Percentiles rank a stretch among this genome's conserved stretches.
Conservation (phyloP, 2,113 vertebrate genomes). For the Ariopsis seemanni region DNA sequence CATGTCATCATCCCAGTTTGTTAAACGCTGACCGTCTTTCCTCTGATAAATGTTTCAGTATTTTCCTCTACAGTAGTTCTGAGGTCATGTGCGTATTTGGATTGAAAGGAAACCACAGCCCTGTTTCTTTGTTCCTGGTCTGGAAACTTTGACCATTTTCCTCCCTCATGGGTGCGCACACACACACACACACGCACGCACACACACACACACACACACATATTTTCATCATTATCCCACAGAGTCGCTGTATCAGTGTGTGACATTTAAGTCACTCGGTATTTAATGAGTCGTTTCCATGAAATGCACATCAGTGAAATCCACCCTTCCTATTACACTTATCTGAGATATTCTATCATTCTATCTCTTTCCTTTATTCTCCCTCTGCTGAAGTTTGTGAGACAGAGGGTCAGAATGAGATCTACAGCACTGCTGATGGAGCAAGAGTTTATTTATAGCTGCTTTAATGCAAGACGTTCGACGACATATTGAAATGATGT, state of each 20-base stretch:
- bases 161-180: not conserved
- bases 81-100: slow-evolving; percentile 7
- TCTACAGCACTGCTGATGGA: not conserved
- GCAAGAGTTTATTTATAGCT: not conserved
- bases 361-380: not conserved
- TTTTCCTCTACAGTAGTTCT: not conserved
- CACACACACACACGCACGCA: not conserved
- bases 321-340: slow-evolving; percentile 8
- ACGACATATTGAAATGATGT: too few species aligned
- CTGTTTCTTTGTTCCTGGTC: slow-evolving; percentile 44
- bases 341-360: not conserved
- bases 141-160: slow-evolving; percentile 48
- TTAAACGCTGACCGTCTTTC: not conserved
- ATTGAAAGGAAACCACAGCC: slow-evolving; percentile 39
- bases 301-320: not conserved
- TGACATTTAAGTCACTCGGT: not conserved
- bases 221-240: not conserved
- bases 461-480: not conserved
- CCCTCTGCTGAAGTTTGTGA: not conserved
- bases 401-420: not conserved
- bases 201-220: not conserved
- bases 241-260: not conserved
- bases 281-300: not conserved
- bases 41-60: not conserved
- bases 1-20: too few species aligned